Evolutionary conservation across 1,140 invertebrate species (phyloP), one percentile per base, ranked within the genome.

Genomic region (Theocolax elegans): DNA sequence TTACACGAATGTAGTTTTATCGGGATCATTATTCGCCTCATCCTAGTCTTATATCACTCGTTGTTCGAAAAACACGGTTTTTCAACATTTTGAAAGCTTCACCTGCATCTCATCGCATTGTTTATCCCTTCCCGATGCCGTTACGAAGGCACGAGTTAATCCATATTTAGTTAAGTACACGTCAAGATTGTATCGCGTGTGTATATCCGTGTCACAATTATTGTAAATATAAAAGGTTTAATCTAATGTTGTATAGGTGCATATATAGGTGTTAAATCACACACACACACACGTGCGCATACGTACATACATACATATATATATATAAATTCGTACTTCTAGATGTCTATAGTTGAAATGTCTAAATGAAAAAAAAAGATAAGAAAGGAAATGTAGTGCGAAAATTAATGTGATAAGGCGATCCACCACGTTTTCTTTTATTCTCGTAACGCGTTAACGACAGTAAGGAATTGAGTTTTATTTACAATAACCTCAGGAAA

Each of bases 191-290:
- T 70, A 54, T 63, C 58, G 66, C 71, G 40, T 54, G 56, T 53
- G 17, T 56, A 56, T 72, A 51, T 76, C 51, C 51, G 70, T 76
- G 73, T 78, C 72, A 76, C 74, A 75, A 71, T 77, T 59, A 76
- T 74, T 78, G 76, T 78, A 78, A 59, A 78, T 76, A 75, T 53
- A 44, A 29, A 72, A 72, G 67, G 40, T 51, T 53, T 65, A 72
- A 62, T 68, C 40, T 69, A 75, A 49, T 62, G 40, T 71, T 73
- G 64, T 54, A 73, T 70, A 73, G 35, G 64, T 42, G n/a, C n/a
- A n/a, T n/a, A 54, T 51, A 62, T 69, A 71, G 46, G 21, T 51
- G 38, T 71, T 56, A 71, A 65, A 63, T 58, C 65, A 58, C n/a
- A n/a, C n/a, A n/a, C n/a, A n/a, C n/a, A n/a, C n/a, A n/a, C n/a